These are phyloP conservation scores for Drosophila stalkeri DNA, from an alignment of 2,888 invertebrate species.

Conservation along the genomic window DNA sequence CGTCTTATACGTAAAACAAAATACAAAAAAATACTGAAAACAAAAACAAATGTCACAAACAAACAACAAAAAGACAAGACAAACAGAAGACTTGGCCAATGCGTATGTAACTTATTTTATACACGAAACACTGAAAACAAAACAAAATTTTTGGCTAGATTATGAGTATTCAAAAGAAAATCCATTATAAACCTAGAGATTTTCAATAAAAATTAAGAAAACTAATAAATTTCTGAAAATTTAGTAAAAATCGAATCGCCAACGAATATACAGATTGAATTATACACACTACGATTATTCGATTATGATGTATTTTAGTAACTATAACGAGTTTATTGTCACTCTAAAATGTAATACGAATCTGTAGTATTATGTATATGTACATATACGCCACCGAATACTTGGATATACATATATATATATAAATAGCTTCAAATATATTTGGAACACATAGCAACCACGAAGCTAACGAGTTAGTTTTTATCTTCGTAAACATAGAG, in stretches of 20 bases:
- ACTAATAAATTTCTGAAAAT: constrained; percentile 26
- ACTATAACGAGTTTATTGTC: constrained; percentile 32
- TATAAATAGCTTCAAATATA: constrained; percentile 40
- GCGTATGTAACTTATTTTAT: constrained; percentile 49
- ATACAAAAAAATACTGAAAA: constrained; percentile 10
- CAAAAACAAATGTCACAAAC: constrained; percentile 17
- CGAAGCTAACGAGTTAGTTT: not conserved
- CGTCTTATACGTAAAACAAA: constrained; percentile 38
- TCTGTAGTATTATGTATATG: constrained; percentile 44
- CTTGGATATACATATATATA: constrained; percentile 40
- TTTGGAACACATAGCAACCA: constrained; percentile 16
- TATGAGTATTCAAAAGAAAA: constrained; percentile 13
- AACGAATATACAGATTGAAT: constrained; percentile 48
- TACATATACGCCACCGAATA: constrained; percentile 69
- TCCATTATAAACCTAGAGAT: constrained; percentile 8
- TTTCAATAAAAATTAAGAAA: constrained; percentile 23
- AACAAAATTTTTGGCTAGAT: constrained; percentile 25
- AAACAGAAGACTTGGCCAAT: constrained; percentile 68
- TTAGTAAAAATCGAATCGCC: constrained; percentile 26
- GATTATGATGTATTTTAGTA: constrained; percentile 31
- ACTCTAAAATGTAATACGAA: constrained; percentile 27
- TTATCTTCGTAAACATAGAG: not conserved
- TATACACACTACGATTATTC: constrained; percentile 15
- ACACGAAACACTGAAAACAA: constrained; percentile 59
- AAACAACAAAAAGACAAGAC: constrained; percentile 51